phyloP scores from a whole-genome alignment of 2,113 vertebrate species.

The Halichoerus grypus region DNA sequence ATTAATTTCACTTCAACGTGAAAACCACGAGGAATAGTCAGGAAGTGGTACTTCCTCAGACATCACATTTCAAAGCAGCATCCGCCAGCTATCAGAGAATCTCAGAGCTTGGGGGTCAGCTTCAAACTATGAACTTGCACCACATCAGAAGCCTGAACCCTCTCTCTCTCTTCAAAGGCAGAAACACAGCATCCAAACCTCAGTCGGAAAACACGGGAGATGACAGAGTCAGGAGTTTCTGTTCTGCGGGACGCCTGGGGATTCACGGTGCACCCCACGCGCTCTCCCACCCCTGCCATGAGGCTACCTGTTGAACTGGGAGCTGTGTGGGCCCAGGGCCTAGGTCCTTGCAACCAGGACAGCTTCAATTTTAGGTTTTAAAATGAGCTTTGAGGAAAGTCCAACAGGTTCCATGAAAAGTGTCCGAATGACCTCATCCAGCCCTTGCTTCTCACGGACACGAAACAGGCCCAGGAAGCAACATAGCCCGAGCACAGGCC shows the following conservation, averaged over 20 bases:
- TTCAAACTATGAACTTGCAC: background rate
- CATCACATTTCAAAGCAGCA: background rate
- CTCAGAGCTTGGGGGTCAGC: background rate
- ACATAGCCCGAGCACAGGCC: fast-evolving
- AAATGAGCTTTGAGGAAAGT: background rate
- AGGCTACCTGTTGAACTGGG: background rate
- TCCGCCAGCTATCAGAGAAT: background rate
- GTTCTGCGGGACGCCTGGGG: background rate
- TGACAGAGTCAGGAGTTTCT: fast-evolving
- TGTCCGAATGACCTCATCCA: background rate
- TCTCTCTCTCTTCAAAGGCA: background rate
- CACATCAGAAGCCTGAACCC: background rate
- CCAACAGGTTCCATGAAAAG: no score
- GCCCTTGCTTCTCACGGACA: fast-evolving
- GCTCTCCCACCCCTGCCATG: fast-evolving
- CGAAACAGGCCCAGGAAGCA: background rate
- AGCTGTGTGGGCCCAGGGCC: no score
- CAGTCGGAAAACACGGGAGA: background rate
- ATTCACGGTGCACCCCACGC: fast-evolving
- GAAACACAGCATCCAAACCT: background rate
- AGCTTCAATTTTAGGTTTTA: background rate
- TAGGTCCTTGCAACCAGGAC: background rate
- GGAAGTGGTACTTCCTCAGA: background rate
- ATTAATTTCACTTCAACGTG: background rate
- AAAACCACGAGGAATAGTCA: background rate